Percentiles rank a stretch among this genome's conserved stretches.
phyloP scores from a whole-genome alignment of 2,797 vertebrate species.

The Phoeniculus purpureus region DNA sequence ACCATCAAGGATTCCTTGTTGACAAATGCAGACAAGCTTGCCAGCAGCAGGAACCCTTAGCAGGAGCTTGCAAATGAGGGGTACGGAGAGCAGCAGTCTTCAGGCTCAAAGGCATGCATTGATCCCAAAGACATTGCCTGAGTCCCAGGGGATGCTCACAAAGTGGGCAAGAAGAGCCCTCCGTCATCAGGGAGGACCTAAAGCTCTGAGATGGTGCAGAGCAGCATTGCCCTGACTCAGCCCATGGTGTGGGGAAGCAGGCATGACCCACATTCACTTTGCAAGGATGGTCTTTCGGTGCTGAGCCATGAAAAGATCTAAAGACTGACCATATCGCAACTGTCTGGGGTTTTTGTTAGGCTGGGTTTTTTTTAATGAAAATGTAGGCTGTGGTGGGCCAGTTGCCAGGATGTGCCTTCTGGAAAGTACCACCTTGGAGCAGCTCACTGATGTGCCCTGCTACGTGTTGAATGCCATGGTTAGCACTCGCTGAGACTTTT shows the following conservation, averaged over 20 bases:
- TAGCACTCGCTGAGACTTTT: slow-evolving; percentile 38
- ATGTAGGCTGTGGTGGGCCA: background rate
- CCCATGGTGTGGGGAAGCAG: rapidly evolving
- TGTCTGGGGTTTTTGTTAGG: background rate
- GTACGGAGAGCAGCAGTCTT: background rate
- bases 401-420: background rate
- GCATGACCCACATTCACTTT: rapidly evolving
- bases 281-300: background rate
- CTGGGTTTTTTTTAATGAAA: background rate
- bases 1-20: rapidly evolving
- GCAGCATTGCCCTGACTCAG: background rate
- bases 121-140: background rate
- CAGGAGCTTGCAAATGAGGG: background rate
- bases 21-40: rapidly evolving
- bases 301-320: background rate
- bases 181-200: background rate
- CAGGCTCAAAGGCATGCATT: background rate
- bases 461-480: slow-evolving; percentile 23
- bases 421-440: slow-evolving; percentile 46
- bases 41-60: background rate
- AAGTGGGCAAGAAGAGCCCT: background rate
- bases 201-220: background rate
- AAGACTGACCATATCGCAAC: background rate
- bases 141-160: background rate
- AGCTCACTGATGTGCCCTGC: background rate